A percentile compares a stretch with the other conserved stretches of the same genome.
phyloP scores from a whole-genome alignment of 2,888 invertebrate species.

The Scotopteryx bipunctaria region DNA sequence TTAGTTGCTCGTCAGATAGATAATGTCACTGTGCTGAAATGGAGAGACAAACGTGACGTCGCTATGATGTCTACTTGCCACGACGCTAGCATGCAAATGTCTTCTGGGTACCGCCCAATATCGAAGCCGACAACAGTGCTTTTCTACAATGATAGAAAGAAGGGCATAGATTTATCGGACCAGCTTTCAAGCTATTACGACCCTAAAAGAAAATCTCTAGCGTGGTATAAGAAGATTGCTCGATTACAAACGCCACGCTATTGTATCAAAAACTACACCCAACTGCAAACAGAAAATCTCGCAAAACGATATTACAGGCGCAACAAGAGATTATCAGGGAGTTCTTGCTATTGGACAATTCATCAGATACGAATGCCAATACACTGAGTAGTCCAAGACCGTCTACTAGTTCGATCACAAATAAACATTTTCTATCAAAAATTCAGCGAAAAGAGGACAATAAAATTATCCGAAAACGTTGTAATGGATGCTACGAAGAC shows the following conservation, averaged over 20 bases:
- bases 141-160: not conserved
- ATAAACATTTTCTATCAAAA: slow-evolving; percentile 29
- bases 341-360: slow-evolving; percentile 30
- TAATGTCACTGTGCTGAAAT: slow-evolving; percentile 27
- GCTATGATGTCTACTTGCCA: slow-evolving; percentile 20
- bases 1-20: slow-evolving; percentile 19
- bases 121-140: not conserved
- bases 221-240: slow-evolving; percentile 37
- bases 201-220: slow-evolving; percentile 31
- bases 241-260: slow-evolving; percentile 30
- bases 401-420: slow-evolving; percentile 32
- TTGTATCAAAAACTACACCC: slow-evolving; percentile 34
- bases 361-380: slow-evolving; percentile 27
- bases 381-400: slow-evolving; percentile 30
- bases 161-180: slow-evolving; percentile 6
- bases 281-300: slow-evolving; percentile 18
- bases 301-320: slow-evolving; percentile 25
- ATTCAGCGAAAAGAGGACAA: slow-evolving; percentile 30
- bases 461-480: slow-evolving; percentile 34
- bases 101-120: not conserved
- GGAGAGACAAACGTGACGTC: slow-evolving; percentile 27
- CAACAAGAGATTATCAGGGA: slow-evolving; percentile 28
- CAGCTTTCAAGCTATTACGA: slow-evolving; percentile 8
- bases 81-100: slow-evolving; percentile 1
- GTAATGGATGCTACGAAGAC: slow-evolving; percentile 30